Percentiles rank a stretch among this genome's conserved stretches.
Evolutionary conservation across 2,797 vertebrate genomes (phyloP).

Genomic region (Pygocentrus nattereri): DNA sequence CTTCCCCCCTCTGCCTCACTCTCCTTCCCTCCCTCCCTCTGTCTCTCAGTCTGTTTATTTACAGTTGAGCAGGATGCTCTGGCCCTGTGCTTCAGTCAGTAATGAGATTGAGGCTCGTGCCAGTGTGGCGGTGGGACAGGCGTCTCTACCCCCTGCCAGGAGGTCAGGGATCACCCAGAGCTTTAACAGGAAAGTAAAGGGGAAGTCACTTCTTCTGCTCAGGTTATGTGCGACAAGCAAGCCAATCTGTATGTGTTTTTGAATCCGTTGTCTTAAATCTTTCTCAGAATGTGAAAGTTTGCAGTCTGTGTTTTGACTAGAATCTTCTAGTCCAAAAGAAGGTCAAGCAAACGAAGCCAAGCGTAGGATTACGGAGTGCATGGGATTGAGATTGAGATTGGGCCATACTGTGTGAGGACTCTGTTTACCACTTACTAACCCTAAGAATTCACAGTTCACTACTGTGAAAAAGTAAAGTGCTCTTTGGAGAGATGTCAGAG

Average conservation of each 20-base stretch:
- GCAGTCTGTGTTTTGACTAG: background rate
- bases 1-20: background rate
- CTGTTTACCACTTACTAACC: background rate
- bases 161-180: conserved; percentile 10
- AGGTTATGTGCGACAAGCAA: background rate
- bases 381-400: background rate
- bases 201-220: background rate
- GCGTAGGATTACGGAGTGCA: conserved; percentile 21
- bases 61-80: conserved; percentile 35
- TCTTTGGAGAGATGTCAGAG: too few relatives aligned
- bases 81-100: background rate
- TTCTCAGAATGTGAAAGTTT: conserved; percentile 1
- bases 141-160: background rate
- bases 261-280: background rate
- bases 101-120: conserved; percentile 5
- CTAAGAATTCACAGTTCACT: background rate
- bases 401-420: background rate
- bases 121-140: conserved; percentile 3
- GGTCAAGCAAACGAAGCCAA: background rate
- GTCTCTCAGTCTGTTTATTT: conserved; percentile 26
- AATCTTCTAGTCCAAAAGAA: background rate
- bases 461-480: too few relatives aligned
- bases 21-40: background rate
- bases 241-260: background rate
- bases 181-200: conserved; percentile 4